A percentile compares a stretch with the other conserved stretches of the same genome.
phyloP scores from a whole-genome alignment of 2,888 invertebrate genomes.

The Pardosa pseudoannulata region DNA sequence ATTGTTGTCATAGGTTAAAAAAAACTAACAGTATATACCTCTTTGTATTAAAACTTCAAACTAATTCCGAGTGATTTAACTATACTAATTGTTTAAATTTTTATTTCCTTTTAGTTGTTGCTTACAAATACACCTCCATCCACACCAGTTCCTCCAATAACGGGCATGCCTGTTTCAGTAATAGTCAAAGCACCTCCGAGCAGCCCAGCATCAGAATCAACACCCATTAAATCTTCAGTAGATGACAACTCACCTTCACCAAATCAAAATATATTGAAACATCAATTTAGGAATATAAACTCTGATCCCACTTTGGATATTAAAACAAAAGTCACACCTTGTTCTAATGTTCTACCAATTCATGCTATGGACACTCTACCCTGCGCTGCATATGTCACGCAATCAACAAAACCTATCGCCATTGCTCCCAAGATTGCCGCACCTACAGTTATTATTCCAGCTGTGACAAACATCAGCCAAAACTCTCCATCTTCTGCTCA shows the following conservation, averaged over 20 bases:
- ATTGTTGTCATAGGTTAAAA: no score
- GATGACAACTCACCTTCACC: neutral
- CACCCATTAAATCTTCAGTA: neutral
- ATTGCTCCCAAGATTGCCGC: slow-evolving; percentile 69
- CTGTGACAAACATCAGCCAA: slow-evolving; percentile 33
- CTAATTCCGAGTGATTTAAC: no score
- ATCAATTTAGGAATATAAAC: neutral
- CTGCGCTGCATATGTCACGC: slow-evolving; percentile 15
- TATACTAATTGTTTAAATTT: no score
- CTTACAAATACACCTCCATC: slow-evolving; percentile 74
- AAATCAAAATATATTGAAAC: neutral
- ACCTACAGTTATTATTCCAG: slow-evolving; percentile 58
- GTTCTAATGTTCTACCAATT: slow-evolving; percentile 45
- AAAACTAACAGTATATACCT: no score
- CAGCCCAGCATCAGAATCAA: neutral
- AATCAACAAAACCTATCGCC: slow-evolving; percentile 54
- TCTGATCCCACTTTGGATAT: neutral
- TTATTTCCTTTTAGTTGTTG: slow-evolving; percentile 78
- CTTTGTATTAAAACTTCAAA: no score
- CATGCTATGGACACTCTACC: slow-evolving; percentile 27
- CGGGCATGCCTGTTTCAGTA: slow-evolving; percentile 82
- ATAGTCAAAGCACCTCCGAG: slow-evolving; percentile 85
- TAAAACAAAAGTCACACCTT: slow-evolving; percentile 34
- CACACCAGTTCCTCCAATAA: slow-evolving; percentile 74
- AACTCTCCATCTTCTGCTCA: slow-evolving; percentile 26